Base-by-base conservation (phyloP, 1,140 invertebrate species). In the Caenorhabditis elegans region DNA sequence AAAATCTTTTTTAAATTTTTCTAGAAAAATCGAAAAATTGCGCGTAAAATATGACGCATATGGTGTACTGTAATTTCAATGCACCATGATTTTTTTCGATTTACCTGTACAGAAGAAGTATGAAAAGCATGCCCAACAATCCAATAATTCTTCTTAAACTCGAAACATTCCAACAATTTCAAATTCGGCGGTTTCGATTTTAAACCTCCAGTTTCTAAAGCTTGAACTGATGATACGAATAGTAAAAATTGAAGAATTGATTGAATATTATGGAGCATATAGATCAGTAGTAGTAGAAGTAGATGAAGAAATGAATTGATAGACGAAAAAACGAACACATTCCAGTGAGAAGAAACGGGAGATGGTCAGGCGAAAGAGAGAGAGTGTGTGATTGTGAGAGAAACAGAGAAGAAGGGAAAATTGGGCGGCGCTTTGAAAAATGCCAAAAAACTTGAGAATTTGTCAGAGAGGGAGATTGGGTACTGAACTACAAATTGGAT, bases 101-200 rank as follows among this genome's bases (percentile, higher is more conserved):
- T 53, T 17, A 77, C 76, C 26, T 48, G 48, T 36, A 77, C 76
- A 26, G 76, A 77, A 3, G 76, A 77, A 10, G 76, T 77, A 77
- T 77, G 76, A 28, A 77, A 77, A 1, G 46, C 48, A 15, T 49
- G 48, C 49, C 76, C 76, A 19, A 77, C 76, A 36, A 77, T 48
- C 76, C 76, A 77, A 51, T 49, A 77, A 15, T 77, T 77, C 19
- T 77, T 77, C 46, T 77, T 77, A 46, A 49, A 77, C 36, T 77
- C 76, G 36, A 77, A 77, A 39, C 76, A 77, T 48, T 53, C 76
- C 13, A 49, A 22, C 11, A 77, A 22, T 34, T 77, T 77, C n/a
- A 70, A 13, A 95, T 98, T 48, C 15, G 86, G 82, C 53, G 10
- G 39, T 34, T 51, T 39, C 34, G 48, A 26, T 17, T 3, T 60